A percentile compares a stretch with the other conserved stretches of the same genome.
These are phyloP conservation scores for Chrysaora quinquecirrha DNA, from an alignment of 30 jellyfish, hydroid and myxozoan genomes.

Conservation along the genomic window DNA sequence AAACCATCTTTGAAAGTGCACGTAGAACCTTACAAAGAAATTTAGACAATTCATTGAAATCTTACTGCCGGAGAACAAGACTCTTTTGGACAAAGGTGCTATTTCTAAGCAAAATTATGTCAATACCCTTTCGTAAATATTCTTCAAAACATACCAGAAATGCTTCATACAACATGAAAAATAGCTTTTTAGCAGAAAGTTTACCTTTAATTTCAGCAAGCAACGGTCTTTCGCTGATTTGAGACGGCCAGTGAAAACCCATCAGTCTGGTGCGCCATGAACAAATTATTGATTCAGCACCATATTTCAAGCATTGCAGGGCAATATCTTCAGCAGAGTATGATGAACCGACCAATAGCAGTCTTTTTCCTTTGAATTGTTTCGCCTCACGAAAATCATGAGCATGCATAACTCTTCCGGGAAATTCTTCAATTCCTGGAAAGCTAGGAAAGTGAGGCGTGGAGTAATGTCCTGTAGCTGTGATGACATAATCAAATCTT, in stretches of 20 bases:
- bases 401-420: conserved; percentile 73
- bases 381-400: conserved; percentile 78
- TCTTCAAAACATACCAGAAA: too few species aligned
- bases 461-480: conserved; percentile 81
- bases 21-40: conserved; percentile 24
- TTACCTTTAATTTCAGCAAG: conserved; percentile 49
- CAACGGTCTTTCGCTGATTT: conserved; percentile 47
- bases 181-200: too few species aligned
- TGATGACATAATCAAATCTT: conserved; percentile 71
- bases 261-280: conserved; percentile 67
- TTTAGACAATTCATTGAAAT: too few species aligned
- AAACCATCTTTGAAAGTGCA: conserved; percentile 69
- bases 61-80: too few species aligned
- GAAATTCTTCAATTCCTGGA: conserved; percentile 71
- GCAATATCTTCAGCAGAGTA: conserved; percentile 90
- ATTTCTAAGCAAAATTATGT: too few species aligned
- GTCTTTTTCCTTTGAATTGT: conserved; percentile 38
- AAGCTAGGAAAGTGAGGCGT: conserved; percentile 69
- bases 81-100: too few species aligned
- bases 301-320: conserved; percentile 72
- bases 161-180: too few species aligned
- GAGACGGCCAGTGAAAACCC: conserved; percentile 86
- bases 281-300: conserved; percentile 52
- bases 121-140: too few species aligned
- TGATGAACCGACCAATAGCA: conserved; percentile 67